Evolutionary conservation across 2,113 vertebrate species (phyloP).

Genomic region (Cettia cetti): DNA sequence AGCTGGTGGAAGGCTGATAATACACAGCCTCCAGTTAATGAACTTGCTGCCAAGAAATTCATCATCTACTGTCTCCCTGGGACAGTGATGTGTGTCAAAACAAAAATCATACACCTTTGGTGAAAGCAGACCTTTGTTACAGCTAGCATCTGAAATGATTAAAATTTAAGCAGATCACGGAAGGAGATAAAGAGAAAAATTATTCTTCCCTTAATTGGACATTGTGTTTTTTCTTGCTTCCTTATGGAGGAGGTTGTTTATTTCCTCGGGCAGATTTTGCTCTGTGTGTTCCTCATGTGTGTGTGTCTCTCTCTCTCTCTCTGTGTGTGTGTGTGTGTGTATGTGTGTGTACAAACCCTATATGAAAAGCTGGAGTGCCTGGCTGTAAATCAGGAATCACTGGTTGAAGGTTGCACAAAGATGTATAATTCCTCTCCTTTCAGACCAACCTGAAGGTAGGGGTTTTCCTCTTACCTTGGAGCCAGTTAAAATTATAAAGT

Average conservation of each 20-base stretch:
- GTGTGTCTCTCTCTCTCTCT: too few relatives aligned
- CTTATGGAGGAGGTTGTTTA: neutral
- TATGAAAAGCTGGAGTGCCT: neutral
- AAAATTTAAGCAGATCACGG: neutral
- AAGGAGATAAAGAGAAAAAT: neutral
- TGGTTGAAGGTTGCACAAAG: neutral
- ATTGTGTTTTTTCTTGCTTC: neutral
- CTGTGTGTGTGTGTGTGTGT: neutral
- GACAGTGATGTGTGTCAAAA: slow-evolving; percentile 9
- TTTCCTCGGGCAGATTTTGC: neutral
- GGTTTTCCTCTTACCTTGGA: neutral
- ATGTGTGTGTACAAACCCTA: neutral
- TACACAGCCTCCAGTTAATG: slow-evolving; percentile 2
- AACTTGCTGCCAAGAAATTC: neutral
- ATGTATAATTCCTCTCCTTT: neutral
- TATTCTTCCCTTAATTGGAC: neutral
- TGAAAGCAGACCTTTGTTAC: neutral
- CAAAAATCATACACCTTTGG: neutral
- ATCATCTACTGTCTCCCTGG: neutral
- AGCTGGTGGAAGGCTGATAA: neutral
- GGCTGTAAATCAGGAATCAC: neutral
- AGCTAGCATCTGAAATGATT: neutral
- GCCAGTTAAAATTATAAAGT: neutral
- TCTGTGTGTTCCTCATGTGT: neutral
- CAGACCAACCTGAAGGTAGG: neutral